Conservation (phyloP, 2,888 invertebrate species). For the Antheraea yamamai region DNA sequence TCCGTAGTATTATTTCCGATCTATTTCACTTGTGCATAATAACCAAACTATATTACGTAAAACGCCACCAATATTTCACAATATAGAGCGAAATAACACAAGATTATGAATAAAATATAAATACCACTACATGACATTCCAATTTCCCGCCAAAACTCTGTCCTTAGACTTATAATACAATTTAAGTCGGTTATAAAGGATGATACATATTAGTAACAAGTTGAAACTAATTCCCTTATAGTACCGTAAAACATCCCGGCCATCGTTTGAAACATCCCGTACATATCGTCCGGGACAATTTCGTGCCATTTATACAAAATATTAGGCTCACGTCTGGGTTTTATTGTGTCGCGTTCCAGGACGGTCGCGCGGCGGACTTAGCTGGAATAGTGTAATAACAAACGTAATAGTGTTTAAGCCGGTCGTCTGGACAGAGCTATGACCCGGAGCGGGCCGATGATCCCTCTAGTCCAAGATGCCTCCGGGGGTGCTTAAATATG, state of each 20-base stretch:
- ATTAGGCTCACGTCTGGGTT: slow-evolving; percentile 15
- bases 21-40: too few relatives aligned
- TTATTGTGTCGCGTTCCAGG: slow-evolving; percentile 13
- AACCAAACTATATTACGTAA: too few relatives aligned
- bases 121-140: too few relatives aligned
- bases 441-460: neutral
- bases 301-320: slow-evolving; percentile 12
- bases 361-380: neutral
- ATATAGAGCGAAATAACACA: neutral
- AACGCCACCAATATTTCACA: too few relatives aligned
- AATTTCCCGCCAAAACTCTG: too few relatives aligned
- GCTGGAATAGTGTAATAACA: neutral
- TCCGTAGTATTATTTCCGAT: too few relatives aligned
- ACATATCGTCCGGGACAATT: slow-evolving; percentile 12
- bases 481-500: neutral
- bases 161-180: neutral
- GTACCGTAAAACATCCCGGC: neutral
- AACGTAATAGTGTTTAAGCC: slow-evolving; percentile 7
- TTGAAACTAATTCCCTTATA: slow-evolving; percentile 9
- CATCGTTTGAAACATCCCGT: slow-evolving; percentile 9
- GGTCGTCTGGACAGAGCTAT: slow-evolving; percentile 6
- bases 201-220: slow-evolving; percentile 4
- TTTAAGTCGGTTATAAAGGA: neutral
- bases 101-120: too few relatives aligned
- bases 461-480: neutral